These are phyloP conservation scores for Macrotrachela quadricornifera DNA, from an alignment of 1,140 invertebrate species.

Conservation along the genomic window DNA sequence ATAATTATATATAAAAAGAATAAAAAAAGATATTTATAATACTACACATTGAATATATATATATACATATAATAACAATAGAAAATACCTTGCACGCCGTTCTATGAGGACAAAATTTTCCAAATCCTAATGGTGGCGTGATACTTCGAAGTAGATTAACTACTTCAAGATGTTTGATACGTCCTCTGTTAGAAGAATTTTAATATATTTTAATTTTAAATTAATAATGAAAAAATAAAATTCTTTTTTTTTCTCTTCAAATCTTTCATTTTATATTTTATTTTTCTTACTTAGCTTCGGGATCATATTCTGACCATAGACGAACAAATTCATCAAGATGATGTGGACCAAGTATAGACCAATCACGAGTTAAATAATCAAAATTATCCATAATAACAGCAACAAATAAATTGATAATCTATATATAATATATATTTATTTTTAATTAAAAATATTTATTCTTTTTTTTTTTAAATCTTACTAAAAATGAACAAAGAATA, in stretches of 20 bases:
- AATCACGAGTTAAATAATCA: conserved; percentile 93
- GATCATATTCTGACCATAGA: conserved; percentile 97
- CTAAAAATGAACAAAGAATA: conserved; percentile 91
- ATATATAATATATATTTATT: conserved; percentile 13
- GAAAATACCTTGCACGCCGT: conserved; percentile 4
- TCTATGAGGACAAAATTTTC: conserved; percentile 7
- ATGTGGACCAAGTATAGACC: conserved; percentile 95
- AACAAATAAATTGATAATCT: conserved; percentile 97
- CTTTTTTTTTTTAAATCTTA: conserved; percentile 32
- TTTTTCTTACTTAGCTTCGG: conserved; percentile 51
- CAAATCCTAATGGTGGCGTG: conserved; percentile 4
- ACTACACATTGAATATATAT: neutral
- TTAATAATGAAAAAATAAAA: neutral
- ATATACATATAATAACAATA: neutral
- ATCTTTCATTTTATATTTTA: too few species aligned
- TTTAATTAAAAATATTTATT: too few species aligned
- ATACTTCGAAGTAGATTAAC: conserved; percentile 4
- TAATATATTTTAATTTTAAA: too few species aligned
- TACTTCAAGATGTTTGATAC: conserved; percentile 7
- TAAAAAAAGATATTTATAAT: neutral
- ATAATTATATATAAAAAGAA: neutral
- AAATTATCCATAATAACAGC: conserved; percentile 99
- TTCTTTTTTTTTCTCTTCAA: too few species aligned
- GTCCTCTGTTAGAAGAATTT: neutral
- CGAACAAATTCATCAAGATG: conserved; percentile 96